These are phyloP conservation scores for Marmota monax DNA, from an alignment of 2,113 vertebrate species.

Conservation along the genomic window DNA sequence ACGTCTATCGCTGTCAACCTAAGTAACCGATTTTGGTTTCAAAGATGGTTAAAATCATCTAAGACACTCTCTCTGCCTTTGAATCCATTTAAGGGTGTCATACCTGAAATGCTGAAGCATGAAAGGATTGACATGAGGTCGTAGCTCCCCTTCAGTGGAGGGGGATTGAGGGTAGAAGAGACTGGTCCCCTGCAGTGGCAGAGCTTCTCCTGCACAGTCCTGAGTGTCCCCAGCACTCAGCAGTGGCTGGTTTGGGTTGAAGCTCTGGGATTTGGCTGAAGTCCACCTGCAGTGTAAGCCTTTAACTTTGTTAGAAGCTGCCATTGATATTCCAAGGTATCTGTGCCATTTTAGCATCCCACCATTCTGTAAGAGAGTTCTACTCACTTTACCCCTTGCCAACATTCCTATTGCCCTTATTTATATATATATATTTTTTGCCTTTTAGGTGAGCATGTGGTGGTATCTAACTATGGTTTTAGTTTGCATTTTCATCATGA, in stretches of 20 bases:
- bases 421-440: background rate
- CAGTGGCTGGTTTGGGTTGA: background rate
- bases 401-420: background rate
- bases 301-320: background rate
- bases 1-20: background rate
- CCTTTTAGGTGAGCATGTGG: background rate
- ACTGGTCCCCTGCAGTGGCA: background rate
- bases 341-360: background rate
- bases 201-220: background rate
- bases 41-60: background rate
- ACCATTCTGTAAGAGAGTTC: background rate
- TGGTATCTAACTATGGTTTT: background rate
- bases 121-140: background rate
- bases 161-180: background rate
- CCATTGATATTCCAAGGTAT: background rate
- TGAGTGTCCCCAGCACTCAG: background rate
- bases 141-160: rapidly evolving
- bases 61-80: background rate
- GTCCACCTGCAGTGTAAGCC: rapidly evolving
- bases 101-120: background rate
- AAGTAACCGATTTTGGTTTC: constrained; percentile 6
- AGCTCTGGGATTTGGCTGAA: background rate
- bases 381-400: background rate
- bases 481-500: background rate
- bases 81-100: background rate